A percentile compares a stretch with the other conserved stretches of the same genome.
Conservation (phyloP, 2,113 vertebrate species). For the Delphinapterus leucas region DNA sequence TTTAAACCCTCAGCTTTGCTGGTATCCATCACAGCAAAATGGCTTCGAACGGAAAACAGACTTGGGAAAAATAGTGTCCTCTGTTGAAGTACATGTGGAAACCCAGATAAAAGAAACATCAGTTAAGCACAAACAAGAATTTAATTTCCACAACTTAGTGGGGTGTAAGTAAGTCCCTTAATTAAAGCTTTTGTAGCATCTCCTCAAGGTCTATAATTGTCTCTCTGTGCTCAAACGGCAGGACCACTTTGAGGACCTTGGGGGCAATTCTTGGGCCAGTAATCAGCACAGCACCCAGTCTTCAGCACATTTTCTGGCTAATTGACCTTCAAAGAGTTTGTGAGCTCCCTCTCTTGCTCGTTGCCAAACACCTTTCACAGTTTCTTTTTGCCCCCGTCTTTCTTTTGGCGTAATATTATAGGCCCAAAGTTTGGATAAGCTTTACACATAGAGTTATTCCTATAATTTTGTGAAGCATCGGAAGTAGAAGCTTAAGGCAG, state of each 20-base stretch:
- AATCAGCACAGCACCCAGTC: slow-evolving; percentile 86
- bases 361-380: slow-evolving; percentile 85
- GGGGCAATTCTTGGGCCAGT: slow-evolving; percentile 92
- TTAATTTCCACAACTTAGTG: slow-evolving; percentile 83
- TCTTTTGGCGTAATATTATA: slow-evolving; percentile 76
- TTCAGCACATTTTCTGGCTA: slow-evolving; percentile 91
- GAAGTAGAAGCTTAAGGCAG: slow-evolving; percentile 78
- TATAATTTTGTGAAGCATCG: slow-evolving; percentile 72
- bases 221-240: slow-evolving; percentile 82
- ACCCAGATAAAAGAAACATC: slow-evolving; percentile 77
- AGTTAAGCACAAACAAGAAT: slow-evolving; percentile 80
- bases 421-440: slow-evolving; percentile 67
- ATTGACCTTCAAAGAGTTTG: slow-evolving; percentile 89
- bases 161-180: slow-evolving; percentile 88
- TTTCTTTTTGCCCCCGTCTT: slow-evolving; percentile 78
- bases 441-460: slow-evolving; percentile 67
- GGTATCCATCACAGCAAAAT: not conserved
- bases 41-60: slow-evolving; percentile 12
- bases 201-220: slow-evolving; percentile 87
- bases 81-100: slow-evolving; percentile 46
- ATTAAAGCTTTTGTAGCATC: slow-evolving; percentile 95
- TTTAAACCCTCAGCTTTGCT: not conserved
- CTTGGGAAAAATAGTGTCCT: slow-evolving; percentile 32
- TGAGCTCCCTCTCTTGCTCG: slow-evolving; percentile 78
- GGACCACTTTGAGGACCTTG: slow-evolving; percentile 91